Evolutionary conservation across 2,888 invertebrate species (phyloP).

Genomic region (Eupithecia abbreviata): DNA sequence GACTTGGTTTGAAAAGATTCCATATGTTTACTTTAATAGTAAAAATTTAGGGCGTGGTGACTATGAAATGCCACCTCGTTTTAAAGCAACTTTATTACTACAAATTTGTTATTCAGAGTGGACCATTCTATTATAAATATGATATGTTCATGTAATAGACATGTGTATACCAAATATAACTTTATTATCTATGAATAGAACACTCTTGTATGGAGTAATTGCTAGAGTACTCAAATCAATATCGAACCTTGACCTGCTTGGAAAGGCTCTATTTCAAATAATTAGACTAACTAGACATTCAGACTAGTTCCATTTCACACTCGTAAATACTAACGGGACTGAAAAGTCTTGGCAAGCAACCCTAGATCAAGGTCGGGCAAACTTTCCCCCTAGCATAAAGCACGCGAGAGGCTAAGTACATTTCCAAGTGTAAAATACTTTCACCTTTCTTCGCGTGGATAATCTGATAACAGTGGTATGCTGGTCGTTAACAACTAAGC

Average conservation of each 20-base stretch:
- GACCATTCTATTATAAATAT: no score
- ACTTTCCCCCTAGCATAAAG: conserved; percentile 57
- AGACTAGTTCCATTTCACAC: background rate
- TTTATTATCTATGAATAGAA: background rate
- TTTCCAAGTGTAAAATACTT: conserved; percentile 25
- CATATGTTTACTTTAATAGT: background rate
- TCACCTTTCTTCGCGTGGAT: conserved; percentile 30
- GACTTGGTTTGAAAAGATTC: background rate
- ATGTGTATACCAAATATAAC: no score
- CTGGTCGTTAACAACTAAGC: conserved; percentile 21
- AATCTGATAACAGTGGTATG: conserved; percentile 28
- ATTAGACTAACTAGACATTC: background rate
- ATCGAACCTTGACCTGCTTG: background rate
- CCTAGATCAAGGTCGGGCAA: conserved; percentile 55
- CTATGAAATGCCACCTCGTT: background rate
- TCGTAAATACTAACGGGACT: background rate
- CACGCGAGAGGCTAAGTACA: conserved; percentile 29
- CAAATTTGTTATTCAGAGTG: no score
- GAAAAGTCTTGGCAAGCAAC: conserved; percentile 45
- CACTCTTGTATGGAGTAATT: background rate
- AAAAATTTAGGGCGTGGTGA: background rate
- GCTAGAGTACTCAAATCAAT: background rate
- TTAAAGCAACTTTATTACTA: background rate
- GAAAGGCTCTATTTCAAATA: background rate
- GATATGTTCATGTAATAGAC: no score